Evolutionary conservation across 2,888 invertebrate genomes (phyloP), one percentile per base, ranked within the genome.

Genomic region (Sympetrum striolatum): DNA sequence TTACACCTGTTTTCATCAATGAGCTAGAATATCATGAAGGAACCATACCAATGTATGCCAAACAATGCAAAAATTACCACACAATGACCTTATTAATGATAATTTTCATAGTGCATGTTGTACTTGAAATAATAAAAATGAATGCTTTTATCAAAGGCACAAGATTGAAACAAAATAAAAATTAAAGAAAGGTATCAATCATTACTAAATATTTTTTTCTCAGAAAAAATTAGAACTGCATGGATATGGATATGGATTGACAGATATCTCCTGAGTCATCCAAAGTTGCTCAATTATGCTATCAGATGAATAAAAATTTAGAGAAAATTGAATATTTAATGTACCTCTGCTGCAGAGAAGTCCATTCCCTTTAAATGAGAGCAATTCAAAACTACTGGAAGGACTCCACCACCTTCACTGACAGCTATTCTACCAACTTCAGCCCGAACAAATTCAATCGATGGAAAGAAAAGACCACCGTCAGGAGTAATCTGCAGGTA

Each of bases 381-480:
- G 92, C 96, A 97, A 93, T 97, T 96, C 0, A 98, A 92, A 0
- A 96, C 95, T 37, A 96, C 93, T 0, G 96, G 95, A 18, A 94
- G 93, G 44, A 93, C 93, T 92, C 94, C 93, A 91, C 93, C 93
- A n/a, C 94, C 94, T 53, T 94, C 93, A 91, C 93, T 93, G 81
- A 93, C 91, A 58, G 95, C 95, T 14, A 95, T 94, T 90, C 95
- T 94, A 60, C 93, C 93, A 90, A 97, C 94, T 92, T 95, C 95
- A 82, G 95, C 94, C 12, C 95, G 95, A 80, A 97, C 93, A 92
- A 95, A 95, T 93, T 96, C 96, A 3, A 96, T 95, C 86, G 96
- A 96, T 48, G 97, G 95, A 94, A 96, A 98, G 93, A 95, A 96
- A 90, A 97, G 94, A 90, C 96, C 96, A 90, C 95, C 94, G 92